Conservation (phyloP, 1,140 invertebrate genomes). For the Hetaerina americana region DNA sequence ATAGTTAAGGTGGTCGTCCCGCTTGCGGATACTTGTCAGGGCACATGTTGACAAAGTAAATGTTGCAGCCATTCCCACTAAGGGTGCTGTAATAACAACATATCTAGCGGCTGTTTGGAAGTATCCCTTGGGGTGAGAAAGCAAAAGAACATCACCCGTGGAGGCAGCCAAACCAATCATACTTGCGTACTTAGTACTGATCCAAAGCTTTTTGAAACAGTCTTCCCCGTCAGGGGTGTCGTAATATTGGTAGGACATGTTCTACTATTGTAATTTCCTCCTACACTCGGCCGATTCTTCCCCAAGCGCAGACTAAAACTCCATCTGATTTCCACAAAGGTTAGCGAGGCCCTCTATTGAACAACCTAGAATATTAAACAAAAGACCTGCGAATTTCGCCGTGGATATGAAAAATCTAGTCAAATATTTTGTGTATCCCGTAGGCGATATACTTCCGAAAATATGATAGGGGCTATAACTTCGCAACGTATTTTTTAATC, state of each 20-base stretch:
- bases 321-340: background rate
- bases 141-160: constrained; percentile 40
- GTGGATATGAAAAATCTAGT: background rate
- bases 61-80: constrained; percentile 45
- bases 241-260: constrained; percentile 38
- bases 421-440: background rate
- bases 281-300: no score
- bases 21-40: constrained; percentile 40
- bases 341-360: background rate
- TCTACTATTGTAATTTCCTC: background rate
- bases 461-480: background rate
- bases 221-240: constrained; percentile 56
- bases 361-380: background rate
- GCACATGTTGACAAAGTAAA: constrained; percentile 46
- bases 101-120: constrained; percentile 30
- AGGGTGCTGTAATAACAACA: constrained; percentile 39
- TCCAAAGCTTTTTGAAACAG: constrained; percentile 44
- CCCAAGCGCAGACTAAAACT: background rate
- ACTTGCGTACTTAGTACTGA: constrained; percentile 39
- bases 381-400: background rate
- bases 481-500: background rate
- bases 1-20: constrained; percentile 45
- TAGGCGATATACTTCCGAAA: no score
- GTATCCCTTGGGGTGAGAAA: constrained; percentile 40
- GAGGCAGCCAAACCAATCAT: constrained; percentile 32